Percentiles rank a stretch among this genome's conserved stretches.
phyloP scores from a whole-genome alignment of 2,797 vertebrate genomes.

The Threskiornis aethiopicus region DNA sequence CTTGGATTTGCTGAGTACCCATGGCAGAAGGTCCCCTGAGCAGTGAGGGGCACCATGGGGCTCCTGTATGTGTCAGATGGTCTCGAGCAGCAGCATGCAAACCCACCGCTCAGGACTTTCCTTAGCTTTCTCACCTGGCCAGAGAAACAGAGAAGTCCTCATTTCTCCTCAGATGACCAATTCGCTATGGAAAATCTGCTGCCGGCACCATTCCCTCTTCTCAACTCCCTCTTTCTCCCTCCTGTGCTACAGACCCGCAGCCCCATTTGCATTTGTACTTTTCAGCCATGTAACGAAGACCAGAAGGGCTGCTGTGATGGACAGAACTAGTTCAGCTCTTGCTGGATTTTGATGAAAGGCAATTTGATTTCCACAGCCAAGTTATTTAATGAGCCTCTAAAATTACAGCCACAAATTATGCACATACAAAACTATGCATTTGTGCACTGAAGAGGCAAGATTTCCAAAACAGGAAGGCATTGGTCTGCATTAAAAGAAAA shows the following conservation, averaged over 20 bases:
- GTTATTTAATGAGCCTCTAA: slow-evolving; percentile 71
- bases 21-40: background rate
- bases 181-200: background rate
- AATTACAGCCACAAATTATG: slow-evolving; percentile 72
- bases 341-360: slow-evolving; percentile 70
- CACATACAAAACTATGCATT: slow-evolving; percentile 69
- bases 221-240: background rate
- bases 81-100: background rate
- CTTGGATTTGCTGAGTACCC: background rate
- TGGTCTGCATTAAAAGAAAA: slow-evolving; percentile 56
- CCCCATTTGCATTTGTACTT: slow-evolving; percentile 47
- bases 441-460: slow-evolving; percentile 60
- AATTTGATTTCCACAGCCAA: slow-evolving; percentile 69
- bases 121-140: background rate
- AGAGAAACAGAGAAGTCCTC: background rate
- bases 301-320: slow-evolving; percentile 63
- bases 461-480: slow-evolving; percentile 68
- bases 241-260: background rate
- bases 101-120: background rate
- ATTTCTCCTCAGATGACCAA: background rate
- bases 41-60: background rate
- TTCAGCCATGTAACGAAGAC: slow-evolving; percentile 52
- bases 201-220: background rate
- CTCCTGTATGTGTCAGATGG: background rate
- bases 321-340: slow-evolving; percentile 56